Evolutionary conservation across 1,140 invertebrate genomes (phyloP).

Genomic region (Meloidogyne exigua): DNA sequence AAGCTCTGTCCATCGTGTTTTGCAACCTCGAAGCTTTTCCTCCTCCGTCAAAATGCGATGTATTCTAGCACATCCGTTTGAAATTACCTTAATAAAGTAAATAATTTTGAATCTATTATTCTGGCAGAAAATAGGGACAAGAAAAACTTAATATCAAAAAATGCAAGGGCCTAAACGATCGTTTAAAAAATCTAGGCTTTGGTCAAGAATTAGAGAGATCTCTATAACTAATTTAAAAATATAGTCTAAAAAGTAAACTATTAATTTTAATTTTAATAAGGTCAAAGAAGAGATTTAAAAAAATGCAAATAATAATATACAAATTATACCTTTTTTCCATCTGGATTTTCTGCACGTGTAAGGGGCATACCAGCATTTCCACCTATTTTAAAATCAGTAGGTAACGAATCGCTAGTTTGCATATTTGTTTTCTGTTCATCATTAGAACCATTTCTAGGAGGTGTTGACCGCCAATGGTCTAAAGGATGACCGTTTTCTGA

Average conservation of each 20-base stretch:
- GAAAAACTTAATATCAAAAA: too few species aligned
- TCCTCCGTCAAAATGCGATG: constrained; percentile 46
- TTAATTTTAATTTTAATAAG: too few species aligned
- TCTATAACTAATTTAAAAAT: too few species aligned
- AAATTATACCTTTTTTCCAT: constrained; percentile 45
- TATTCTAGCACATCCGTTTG: constrained; percentile 33
- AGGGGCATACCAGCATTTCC: constrained; percentile 42
- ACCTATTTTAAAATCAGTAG: constrained; percentile 13
- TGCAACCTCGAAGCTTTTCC: constrained; percentile 41
- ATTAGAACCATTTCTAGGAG: constrained; percentile 20
- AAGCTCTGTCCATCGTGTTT: constrained; percentile 47
- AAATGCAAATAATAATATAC: too few species aligned
- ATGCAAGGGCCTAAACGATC: too few species aligned
- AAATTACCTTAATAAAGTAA: constrained; percentile 29
- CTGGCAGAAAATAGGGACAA: too few species aligned
- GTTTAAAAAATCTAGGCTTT: too few species aligned
- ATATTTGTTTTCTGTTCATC: constrained; percentile 17
- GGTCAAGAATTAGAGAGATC: too few species aligned
- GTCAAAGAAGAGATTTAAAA: too few species aligned
- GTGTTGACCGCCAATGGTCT: constrained; percentile 25
- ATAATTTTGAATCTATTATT: too few species aligned
- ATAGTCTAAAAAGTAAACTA: too few species aligned
- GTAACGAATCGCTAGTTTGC: constrained; percentile 14
- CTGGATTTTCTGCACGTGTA: constrained; percentile 36
- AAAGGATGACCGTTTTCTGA: constrained; percentile 16